Percentiles rank a stretch among this genome's conserved stretches.
phyloP scores from a whole-genome alignment of 2,113 vertebrate species.

The Hypocryptadius cinnamomeus region DNA sequence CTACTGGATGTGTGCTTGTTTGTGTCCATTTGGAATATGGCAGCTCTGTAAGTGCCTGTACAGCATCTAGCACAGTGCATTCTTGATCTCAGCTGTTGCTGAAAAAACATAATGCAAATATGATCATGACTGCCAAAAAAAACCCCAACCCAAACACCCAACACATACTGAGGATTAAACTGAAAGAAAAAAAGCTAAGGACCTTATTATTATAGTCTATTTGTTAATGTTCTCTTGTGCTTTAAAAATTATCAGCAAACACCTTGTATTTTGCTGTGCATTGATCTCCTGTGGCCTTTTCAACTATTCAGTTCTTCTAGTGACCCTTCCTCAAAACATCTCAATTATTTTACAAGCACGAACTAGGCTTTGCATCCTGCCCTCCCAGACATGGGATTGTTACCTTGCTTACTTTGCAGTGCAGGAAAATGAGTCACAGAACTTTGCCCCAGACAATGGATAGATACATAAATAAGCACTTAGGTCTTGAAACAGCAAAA shows the following conservation, averaged over 20 bases:
- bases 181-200: neutral
- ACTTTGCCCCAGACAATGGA: neutral
- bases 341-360: neutral
- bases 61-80: neutral
- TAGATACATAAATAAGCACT: neutral
- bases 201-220: neutral
- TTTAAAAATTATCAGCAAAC: neutral
- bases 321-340: neutral
- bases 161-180: neutral
- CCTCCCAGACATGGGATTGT: neutral
- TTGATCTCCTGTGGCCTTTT: neutral
- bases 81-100: neutral
- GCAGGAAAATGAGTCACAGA: neutral
- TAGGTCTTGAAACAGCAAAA: neutral
- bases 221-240: neutral
- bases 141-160: rapidly evolving
- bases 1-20: neutral
- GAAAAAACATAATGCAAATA: neutral
- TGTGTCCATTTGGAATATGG: neutral
- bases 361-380: neutral
- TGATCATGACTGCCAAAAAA: neutral
- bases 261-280: neutral
- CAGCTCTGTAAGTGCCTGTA: neutral
- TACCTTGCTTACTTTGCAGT: neutral
- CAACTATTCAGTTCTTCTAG: neutral